Conservation (phyloP, 2,797 vertebrate genomes). For the Myiotriccus ornatus region DNA sequence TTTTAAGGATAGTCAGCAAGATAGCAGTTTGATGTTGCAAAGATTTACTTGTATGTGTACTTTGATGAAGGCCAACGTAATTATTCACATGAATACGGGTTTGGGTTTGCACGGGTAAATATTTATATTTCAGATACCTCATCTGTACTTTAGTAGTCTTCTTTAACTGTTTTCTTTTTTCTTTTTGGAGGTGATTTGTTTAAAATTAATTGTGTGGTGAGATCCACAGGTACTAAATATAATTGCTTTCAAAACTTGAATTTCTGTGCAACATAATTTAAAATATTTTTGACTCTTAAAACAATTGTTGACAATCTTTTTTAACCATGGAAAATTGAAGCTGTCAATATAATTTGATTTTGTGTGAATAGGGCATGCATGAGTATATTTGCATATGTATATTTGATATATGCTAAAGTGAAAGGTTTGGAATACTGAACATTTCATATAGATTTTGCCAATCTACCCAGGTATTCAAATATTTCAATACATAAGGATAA, state of each 20-base stretch:
- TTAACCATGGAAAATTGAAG: neutral
- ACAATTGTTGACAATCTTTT: neutral
- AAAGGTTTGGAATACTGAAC: neutral
- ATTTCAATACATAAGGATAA: neutral
- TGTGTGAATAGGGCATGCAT: neutral
- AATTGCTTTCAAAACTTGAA: neutral
- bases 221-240: neutral
- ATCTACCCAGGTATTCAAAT: neutral
- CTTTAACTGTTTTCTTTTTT: accelerated
- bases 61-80: neutral
- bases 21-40: neutral
- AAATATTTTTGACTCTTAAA: neutral
- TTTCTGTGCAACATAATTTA: neutral
- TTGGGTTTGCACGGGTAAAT: neutral
- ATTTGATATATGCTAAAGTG: neutral
- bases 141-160: neutral
- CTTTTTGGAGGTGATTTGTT: neutral
- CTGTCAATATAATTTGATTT: neutral
- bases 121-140: neutral
- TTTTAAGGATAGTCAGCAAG: slow-evolving; percentile 5
- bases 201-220: neutral
- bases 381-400: neutral
- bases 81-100: neutral
- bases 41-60: neutral
- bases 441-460: neutral